A percentile compares a stretch with the other conserved stretches of the same genome.
Evolutionary conservation across 2,888 invertebrate genomes (phyloP).

Genomic region (Erynnis tages): DNA sequence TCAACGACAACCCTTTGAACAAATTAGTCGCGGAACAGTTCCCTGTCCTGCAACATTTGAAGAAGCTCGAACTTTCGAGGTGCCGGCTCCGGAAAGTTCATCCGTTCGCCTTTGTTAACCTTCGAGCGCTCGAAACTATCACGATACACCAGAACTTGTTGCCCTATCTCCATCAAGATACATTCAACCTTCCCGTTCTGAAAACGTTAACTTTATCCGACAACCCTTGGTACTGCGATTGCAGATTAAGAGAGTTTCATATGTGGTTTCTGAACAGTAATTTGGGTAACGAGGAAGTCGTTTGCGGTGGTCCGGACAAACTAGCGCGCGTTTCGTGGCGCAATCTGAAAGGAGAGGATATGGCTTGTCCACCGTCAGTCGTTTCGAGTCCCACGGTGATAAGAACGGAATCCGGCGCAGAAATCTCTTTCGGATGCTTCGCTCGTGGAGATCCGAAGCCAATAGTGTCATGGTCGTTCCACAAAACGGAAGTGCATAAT

Average conservation of each 20-base stretch:
- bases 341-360: slow-evolving; percentile 85
- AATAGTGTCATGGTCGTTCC: slow-evolving; percentile 89
- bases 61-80: slow-evolving; percentile 89
- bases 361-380: slow-evolving; percentile 90
- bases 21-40: slow-evolving; percentile 88
- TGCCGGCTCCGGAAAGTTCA: slow-evolving; percentile 89
- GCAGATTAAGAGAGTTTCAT: slow-evolving; percentile 90
- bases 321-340: slow-evolving; percentile 88
- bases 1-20: slow-evolving; percentile 91
- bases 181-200: slow-evolving; percentile 76
- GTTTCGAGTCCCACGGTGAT: slow-evolving; percentile 79
- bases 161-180: slow-evolving; percentile 80
- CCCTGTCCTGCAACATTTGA: slow-evolving; percentile 88
- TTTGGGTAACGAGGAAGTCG: slow-evolving; percentile 87
- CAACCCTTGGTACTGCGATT: slow-evolving; percentile 96
- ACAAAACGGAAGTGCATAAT: slow-evolving; percentile 76
- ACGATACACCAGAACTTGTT: slow-evolving; percentile 91
- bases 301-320: slow-evolving; percentile 86
- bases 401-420: slow-evolving; percentile 89
- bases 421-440: slow-evolving; percentile 90
- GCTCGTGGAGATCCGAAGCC: slow-evolving; percentile 92
- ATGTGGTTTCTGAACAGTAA: slow-evolving; percentile 91
- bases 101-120: slow-evolving; percentile 87
- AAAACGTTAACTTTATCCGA: slow-evolving; percentile 91
- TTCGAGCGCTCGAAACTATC: slow-evolving; percentile 89